Conservation (phyloP, 2,888 invertebrate genomes). For the Diploptera punctata region DNA sequence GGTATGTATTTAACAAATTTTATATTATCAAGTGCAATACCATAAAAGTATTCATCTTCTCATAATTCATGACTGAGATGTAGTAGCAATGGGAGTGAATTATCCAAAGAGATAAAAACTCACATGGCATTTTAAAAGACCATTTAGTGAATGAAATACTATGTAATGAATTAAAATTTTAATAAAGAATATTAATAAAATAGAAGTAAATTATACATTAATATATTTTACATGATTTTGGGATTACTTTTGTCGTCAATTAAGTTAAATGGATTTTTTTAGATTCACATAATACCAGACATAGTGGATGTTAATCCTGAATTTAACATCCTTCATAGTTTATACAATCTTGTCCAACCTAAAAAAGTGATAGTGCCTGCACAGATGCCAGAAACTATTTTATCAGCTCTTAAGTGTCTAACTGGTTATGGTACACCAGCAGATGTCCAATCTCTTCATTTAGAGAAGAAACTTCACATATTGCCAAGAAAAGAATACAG, state of each 20-base stretch:
- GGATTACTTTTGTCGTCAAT: too few species aligned
- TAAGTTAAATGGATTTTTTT: too few species aligned
- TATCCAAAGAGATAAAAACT: too few species aligned
- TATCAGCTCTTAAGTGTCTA: conserved; percentile 56
- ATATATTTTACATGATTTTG: not conserved
- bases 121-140: too few species aligned
- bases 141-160: too few species aligned
- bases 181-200: too few species aligned
- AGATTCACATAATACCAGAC: conserved; percentile 73
- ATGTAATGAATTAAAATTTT: too few species aligned
- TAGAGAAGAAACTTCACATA: conserved; percentile 60
- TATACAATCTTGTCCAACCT: conserved; percentile 68
- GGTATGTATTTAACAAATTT: conserved; percentile 51
- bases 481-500: conserved; percentile 66
- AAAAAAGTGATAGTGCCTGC: conserved; percentile 48
- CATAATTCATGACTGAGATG: too few species aligned
- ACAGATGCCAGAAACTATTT: conserved; percentile 61
- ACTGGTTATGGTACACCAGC: conserved; percentile 49
- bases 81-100: too few species aligned
- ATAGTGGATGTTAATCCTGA: conserved; percentile 68
- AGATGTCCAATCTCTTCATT: conserved; percentile 48
- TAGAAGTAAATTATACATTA: not conserved
- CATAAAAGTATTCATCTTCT: too few species aligned
- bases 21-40: too few species aligned
- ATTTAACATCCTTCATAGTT: conserved; percentile 63